These are phyloP conservation scores for Pentalonia nigronervosa DNA, from an alignment of 1,140 invertebrate genomes.

Conservation along the genomic window DNA sequence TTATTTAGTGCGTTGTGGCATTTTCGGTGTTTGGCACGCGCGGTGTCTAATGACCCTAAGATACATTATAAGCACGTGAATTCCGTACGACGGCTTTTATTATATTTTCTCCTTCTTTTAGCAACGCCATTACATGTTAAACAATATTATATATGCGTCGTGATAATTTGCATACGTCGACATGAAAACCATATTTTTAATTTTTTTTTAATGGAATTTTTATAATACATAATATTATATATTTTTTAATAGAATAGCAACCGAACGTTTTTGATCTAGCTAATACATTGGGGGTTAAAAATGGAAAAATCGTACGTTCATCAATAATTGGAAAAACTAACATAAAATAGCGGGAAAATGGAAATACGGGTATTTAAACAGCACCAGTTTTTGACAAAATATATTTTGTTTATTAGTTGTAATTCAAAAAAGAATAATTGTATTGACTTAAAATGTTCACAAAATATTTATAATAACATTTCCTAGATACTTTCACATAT, in stretches of 20 bases:
- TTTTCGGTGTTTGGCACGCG: constrained; percentile 23
- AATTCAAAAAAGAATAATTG: neutral
- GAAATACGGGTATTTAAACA: too few relatives aligned
- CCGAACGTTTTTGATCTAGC: neutral
- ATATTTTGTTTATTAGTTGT: neutral
- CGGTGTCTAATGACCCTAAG: constrained; percentile 10
- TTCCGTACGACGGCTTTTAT: neutral
- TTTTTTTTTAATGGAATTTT: neutral
- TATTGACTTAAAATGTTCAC: neutral
- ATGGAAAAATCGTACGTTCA: neutral
- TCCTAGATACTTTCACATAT: neutral
- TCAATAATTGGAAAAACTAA: neutral
- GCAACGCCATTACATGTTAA: neutral
- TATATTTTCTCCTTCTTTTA: neutral
- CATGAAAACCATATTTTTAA: neutral
- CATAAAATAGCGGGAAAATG: neutral
- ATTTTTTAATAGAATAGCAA: neutral
- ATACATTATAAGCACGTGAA: neutral
- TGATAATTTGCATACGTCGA: neutral
- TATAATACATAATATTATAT: neutral
- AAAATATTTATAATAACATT: neutral
- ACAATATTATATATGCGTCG: neutral
- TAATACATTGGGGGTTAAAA: neutral
- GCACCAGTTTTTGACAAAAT: too few relatives aligned
- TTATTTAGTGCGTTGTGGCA: neutral